A percentile compares a stretch with the other conserved stretches of the same genome.
Evolutionary conservation across 1,140 invertebrate species (phyloP).

Genomic region (Tribolium madens): DNA sequence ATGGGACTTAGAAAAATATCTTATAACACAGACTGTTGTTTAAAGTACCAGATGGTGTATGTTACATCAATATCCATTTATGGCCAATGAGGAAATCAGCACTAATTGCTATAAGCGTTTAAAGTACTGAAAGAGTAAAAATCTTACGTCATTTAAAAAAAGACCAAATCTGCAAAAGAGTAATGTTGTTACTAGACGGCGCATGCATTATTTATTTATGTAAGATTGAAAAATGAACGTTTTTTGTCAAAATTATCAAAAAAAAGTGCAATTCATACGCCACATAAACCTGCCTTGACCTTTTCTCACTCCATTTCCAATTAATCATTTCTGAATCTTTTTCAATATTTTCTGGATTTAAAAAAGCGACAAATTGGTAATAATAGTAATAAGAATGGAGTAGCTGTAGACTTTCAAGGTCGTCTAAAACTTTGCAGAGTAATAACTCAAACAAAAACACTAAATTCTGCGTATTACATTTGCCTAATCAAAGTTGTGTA

Average conservation of each 20-base stretch:
- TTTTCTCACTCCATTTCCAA: not conserved
- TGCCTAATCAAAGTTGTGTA: slow-evolving; percentile 13
- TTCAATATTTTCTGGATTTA: not conserved
- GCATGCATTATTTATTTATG: too few species aligned
- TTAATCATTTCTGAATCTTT: not conserved
- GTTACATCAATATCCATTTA: slow-evolving; percentile 39
- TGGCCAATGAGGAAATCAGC: slow-evolving; percentile 27
- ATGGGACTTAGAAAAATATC: slow-evolving; percentile 1
- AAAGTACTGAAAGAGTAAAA: not conserved
- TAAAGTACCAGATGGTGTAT: slow-evolving; percentile 31
- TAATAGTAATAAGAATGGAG: not conserved
- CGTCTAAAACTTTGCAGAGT: not conserved
- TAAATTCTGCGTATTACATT: slow-evolving; percentile 32
- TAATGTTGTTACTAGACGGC: too few species aligned
- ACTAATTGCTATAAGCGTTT: not conserved
- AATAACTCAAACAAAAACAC: slow-evolving; percentile 6
- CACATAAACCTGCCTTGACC: not conserved
- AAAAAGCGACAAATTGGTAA: not conserved
- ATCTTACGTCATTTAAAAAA: not conserved
- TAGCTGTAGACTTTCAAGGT: not conserved
- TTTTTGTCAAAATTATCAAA: too few species aligned
- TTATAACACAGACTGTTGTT: not conserved
- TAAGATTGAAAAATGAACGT: too few species aligned
- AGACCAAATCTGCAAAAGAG: too few species aligned
- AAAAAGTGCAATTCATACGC: not conserved